Conservation (phyloP, 1,140 invertebrate species). For the Hycleus phaleratus region DNA sequence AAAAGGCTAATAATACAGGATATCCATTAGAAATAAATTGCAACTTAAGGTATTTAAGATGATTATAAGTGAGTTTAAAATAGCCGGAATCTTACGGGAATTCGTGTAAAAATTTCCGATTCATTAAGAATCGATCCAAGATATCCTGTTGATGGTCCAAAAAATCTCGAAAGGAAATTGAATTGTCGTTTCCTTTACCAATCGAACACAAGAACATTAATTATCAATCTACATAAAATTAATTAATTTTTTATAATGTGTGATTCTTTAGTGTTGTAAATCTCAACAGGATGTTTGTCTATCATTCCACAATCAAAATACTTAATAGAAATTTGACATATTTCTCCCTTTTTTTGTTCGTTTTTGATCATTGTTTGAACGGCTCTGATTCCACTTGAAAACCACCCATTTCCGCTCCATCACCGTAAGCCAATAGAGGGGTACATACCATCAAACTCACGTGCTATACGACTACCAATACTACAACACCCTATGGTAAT, state of each 20-base stretch:
- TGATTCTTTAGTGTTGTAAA: too few relatives aligned
- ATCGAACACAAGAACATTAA: neutral
- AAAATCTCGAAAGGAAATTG: constrained; percentile 15
- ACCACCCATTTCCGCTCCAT: constrained; percentile 18
- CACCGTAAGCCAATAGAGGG: constrained; percentile 13
- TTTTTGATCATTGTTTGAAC: too few relatives aligned
- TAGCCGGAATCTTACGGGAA: constrained; percentile 4
- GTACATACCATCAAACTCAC: constrained; percentile 3
- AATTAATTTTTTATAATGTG: too few relatives aligned
- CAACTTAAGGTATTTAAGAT: too few relatives aligned
- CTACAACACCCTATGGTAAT: constrained; percentile 6
- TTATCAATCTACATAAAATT: too few relatives aligned
- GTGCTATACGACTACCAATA: too few relatives aligned
- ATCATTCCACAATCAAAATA: too few relatives aligned
- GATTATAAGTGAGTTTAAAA: neutral
- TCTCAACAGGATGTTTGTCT: constrained; percentile 11
- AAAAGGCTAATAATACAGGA: too few relatives aligned
- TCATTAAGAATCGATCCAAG: constrained; percentile 2
- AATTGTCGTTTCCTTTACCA: constrained; percentile 13
- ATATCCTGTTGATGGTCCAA: constrained; percentile 1
- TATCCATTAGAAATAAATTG: too few relatives aligned
- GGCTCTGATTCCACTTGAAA: constrained; percentile 2
- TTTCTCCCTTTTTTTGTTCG: too few relatives aligned
- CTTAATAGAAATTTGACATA: too few relatives aligned
- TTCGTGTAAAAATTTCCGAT: neutral